These are phyloP conservation scores for Oreochromis niloticus DNA, from an alignment of 2,113 vertebrate genomes.

Conservation along the genomic window DNA sequence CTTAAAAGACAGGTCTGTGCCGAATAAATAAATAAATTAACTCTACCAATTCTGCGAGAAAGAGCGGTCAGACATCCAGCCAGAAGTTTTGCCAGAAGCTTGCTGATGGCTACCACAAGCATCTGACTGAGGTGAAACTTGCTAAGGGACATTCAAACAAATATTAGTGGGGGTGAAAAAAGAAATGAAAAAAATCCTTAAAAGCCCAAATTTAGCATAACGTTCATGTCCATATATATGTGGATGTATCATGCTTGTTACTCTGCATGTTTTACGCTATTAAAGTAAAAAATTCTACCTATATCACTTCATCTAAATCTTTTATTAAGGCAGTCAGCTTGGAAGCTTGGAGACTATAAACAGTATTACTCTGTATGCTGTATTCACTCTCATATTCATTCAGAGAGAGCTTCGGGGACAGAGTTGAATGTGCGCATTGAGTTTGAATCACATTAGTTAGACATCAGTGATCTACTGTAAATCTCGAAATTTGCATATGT, in stretches of 20 bases:
- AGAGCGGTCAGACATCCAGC: neutral
- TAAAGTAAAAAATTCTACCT: neutral
- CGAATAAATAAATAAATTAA: neutral
- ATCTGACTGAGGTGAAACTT: neutral
- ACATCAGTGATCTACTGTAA: slow-evolving; percentile 21
- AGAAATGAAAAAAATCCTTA: neutral
- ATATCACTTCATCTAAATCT: slow-evolving; percentile 14
- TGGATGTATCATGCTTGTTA: neutral
- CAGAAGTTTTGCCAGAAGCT: neutral
- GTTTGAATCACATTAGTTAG: slow-evolving; percentile 34
- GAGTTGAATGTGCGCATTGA: slow-evolving; percentile 2
- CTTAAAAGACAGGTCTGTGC: neutral
- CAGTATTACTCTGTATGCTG: slow-evolving; percentile 11
- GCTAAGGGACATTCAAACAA: neutral
- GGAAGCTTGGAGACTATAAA: slow-evolving; percentile 2
- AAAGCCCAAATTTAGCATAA: neutral
- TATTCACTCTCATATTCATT: slow-evolving; percentile 40
- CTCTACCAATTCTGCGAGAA: neutral
- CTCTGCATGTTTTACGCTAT: neutral
- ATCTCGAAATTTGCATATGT: slow-evolving; percentile 41
- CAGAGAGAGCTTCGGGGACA: slow-evolving; percentile 15
- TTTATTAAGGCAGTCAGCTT: slow-evolving; percentile 18
- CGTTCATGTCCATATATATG: neutral
- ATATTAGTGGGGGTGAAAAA: neutral
- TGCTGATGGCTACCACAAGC: neutral